Percentiles rank a stretch among this genome's conserved stretches.
phyloP scores from a whole-genome alignment of 2,888 invertebrate genomes.

The Pyrrhosoma nymphula region DNA sequence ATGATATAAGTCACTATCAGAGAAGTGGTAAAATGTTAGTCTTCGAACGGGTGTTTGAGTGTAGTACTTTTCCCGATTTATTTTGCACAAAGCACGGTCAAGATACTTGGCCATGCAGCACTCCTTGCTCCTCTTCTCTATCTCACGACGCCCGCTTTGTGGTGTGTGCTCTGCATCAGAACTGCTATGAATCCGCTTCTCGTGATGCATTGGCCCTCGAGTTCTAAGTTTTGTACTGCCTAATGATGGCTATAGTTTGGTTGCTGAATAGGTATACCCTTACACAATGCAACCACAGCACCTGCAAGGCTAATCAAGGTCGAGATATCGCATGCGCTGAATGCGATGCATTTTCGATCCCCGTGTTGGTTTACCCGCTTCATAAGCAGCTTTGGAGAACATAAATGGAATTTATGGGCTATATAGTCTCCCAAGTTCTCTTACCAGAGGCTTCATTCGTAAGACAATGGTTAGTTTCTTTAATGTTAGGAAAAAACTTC shows the following conservation, averaged over 20 bases:
- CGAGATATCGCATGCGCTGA: slow-evolving; percentile 74
- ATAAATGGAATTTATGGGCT: no score
- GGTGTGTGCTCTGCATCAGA: not conserved
- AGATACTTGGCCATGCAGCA: not conserved
- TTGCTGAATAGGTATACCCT: not conserved
- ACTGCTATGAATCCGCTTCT: not conserved
- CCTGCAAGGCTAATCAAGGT: slow-evolving; percentile 73
- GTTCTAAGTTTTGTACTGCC: not conserved
- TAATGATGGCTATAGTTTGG: not conserved
- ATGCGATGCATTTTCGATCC: no score
- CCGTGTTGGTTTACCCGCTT: no score
- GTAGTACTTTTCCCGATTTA: no score
- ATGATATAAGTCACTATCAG: no score
- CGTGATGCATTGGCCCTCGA: not conserved
- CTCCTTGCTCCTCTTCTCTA: not conserved
- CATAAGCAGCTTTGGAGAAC: no score
- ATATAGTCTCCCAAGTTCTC: no score
- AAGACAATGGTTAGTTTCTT: no score
- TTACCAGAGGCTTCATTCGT: no score
- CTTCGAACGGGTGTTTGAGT: no score
- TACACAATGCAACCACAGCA: not conserved
- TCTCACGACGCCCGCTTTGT: not conserved
- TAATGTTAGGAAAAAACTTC: no score
- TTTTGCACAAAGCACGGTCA: not conserved
- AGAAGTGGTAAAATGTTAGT: no score